Evolutionary conservation across 2,797 vertebrate genomes (phyloP).

Genomic region (Manis pentadactyla): DNA sequence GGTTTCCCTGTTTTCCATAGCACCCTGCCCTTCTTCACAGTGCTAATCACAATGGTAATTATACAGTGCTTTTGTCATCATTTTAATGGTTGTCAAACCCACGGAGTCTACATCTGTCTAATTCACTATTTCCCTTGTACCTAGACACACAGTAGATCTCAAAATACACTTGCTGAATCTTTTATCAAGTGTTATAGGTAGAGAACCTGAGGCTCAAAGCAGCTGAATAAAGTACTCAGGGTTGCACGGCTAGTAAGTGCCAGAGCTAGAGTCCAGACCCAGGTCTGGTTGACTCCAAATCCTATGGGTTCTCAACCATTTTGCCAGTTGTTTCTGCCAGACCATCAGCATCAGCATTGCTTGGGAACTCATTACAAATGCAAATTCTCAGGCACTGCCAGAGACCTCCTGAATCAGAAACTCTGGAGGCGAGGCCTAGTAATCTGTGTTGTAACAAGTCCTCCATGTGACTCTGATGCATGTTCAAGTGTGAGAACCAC

Average conservation of each 20-base stretch:
- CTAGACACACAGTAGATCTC: neutral
- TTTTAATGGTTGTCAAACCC: neutral
- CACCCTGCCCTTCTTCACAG: neutral
- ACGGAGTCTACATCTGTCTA: neutral
- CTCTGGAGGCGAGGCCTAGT: neutral
- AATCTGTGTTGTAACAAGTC: neutral
- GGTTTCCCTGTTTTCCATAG: neutral
- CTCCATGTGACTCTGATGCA: neutral
- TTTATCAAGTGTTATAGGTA: constrained; percentile 20
- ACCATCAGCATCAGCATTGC: neutral
- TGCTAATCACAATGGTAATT: neutral
- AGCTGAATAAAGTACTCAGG: neutral
- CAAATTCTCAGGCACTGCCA: neutral
- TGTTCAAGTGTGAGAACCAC: neutral
- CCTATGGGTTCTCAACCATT: neutral
- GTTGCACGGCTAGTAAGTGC: neutral
- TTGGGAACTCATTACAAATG: constrained; percentile 15
- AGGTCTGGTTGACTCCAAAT: neutral
- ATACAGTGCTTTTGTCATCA: neutral
- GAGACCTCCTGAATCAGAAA: constrained; percentile 1
- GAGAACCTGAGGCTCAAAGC: neutral
- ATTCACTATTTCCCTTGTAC: neutral
- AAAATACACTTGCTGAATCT: neutral
- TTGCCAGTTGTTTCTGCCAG: neutral
- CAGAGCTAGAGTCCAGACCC: neutral